Conservation (phyloP, 2,888 invertebrate species). For the Zhuqinia jingwanae region DNA sequence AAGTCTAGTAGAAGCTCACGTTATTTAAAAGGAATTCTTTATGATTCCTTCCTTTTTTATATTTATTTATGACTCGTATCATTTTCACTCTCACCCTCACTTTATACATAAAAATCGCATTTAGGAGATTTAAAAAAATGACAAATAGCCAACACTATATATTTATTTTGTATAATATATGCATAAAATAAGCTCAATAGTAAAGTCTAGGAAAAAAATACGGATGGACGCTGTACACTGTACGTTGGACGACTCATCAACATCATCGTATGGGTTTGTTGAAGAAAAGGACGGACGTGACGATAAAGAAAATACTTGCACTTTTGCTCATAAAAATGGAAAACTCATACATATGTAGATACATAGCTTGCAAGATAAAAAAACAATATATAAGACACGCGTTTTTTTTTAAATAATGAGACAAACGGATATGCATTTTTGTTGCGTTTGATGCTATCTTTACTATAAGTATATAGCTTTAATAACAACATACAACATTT, state of each 20-base stretch:
- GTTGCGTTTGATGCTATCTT: too few relatives aligned
- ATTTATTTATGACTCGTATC: background rate
- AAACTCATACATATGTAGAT: too few relatives aligned
- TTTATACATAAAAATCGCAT: too few relatives aligned
- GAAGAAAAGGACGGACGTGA: constrained; percentile 18
- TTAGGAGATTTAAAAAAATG: too few relatives aligned
- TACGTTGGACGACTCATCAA: background rate
- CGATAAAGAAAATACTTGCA: background rate
- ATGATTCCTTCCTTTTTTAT: constrained; percentile 14
- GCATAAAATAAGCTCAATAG: constrained; percentile 58
- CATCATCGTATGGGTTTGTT: background rate
- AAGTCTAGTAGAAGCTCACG: constrained; percentile 36
- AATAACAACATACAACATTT: too few relatives aligned
- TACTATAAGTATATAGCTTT: too few relatives aligned
- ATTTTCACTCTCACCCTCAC: constrained; percentile 43
- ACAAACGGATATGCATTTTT: constrained; percentile 14
- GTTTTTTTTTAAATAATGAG: constrained; percentile 32
- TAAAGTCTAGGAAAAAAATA: too few relatives aligned
- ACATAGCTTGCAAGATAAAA: background rate
- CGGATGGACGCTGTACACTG: too few relatives aligned
- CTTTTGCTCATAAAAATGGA: too few relatives aligned
- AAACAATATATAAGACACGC: background rate
- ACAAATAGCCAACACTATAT: background rate
- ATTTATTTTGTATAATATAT: background rate
- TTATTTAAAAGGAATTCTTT: background rate